Conservation (phyloP, 1,140 invertebrate species). For the Homalodisca vitripennis region DNA sequence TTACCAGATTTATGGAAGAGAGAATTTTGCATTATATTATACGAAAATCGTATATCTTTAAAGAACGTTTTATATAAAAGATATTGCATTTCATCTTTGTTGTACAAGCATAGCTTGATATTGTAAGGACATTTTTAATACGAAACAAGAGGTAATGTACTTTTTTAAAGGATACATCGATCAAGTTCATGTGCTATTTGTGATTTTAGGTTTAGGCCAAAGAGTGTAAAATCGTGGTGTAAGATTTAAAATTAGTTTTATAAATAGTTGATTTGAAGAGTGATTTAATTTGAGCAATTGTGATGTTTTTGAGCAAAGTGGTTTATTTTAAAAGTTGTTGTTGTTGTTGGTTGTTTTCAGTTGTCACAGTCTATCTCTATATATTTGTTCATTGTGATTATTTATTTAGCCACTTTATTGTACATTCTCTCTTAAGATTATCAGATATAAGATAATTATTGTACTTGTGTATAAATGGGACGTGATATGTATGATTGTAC, state of each 20-base stretch:
- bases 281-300: constrained; percentile 1
- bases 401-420: constrained; percentile 4
- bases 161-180: too few species aligned
- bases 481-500: background rate
- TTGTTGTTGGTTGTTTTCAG: background rate
- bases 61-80: too few species aligned
- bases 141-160: too few species aligned
- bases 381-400: constrained; percentile 10
- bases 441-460: background rate
- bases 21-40: too few species aligned
- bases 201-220: constrained; percentile 26
- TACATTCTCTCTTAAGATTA: background rate
- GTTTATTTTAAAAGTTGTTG: background rate
- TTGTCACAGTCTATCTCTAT: constrained; percentile 12
- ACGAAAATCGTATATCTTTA: too few species aligned
- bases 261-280: background rate
- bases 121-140: too few species aligned
- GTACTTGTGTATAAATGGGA: background rate
- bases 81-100: too few species aligned
- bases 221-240: constrained; percentile 5
- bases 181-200: too few species aligned
- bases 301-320: background rate
- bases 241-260: background rate
- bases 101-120: too few species aligned
- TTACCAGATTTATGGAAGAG: too few species aligned